phyloP scores from a whole-genome alignment of 2,113 vertebrate genomes.

The Chloebia gouldiae region DNA sequence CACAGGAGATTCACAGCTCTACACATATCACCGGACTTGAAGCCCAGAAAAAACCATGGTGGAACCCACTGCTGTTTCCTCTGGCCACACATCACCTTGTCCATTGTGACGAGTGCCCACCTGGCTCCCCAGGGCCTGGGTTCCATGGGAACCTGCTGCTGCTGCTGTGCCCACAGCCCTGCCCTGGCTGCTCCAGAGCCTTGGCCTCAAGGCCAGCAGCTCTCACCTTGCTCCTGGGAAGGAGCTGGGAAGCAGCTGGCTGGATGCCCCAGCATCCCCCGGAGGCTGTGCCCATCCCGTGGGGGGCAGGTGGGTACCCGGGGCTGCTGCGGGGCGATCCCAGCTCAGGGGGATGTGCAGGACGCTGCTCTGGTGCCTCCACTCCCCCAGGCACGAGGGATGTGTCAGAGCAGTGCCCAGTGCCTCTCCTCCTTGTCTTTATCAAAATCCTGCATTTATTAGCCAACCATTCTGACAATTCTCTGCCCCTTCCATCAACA shows the following conservation, averaged over 20 bases:
- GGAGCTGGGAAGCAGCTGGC: neutral
- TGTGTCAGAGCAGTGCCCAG: accelerated
- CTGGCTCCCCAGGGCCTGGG: accelerated
- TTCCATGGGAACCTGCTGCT: neutral
- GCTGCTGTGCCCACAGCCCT: neutral
- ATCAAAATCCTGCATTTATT: neutral
- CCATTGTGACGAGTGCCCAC: neutral
- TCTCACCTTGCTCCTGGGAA: neutral
- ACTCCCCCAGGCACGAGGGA: accelerated
- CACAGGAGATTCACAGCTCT: neutral
- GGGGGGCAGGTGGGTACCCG: neutral
- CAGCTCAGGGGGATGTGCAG: neutral
- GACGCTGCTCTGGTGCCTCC: accelerated
- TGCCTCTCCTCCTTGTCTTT: neutral
- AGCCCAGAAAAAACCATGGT: neutral
- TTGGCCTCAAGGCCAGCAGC: neutral
- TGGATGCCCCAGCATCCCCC: neutral
- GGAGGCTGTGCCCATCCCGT: accelerated
- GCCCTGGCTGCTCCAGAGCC: accelerated
- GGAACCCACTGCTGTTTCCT: neutral
- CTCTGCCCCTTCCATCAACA: too few species aligned
- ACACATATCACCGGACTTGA: neutral
- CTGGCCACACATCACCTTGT: accelerated
- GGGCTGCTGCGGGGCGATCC: neutral
- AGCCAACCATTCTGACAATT: neutral